Base-by-base conservation (phyloP, 2,113 vertebrate genomes). In the Tautogolabrus adspersus region DNA sequence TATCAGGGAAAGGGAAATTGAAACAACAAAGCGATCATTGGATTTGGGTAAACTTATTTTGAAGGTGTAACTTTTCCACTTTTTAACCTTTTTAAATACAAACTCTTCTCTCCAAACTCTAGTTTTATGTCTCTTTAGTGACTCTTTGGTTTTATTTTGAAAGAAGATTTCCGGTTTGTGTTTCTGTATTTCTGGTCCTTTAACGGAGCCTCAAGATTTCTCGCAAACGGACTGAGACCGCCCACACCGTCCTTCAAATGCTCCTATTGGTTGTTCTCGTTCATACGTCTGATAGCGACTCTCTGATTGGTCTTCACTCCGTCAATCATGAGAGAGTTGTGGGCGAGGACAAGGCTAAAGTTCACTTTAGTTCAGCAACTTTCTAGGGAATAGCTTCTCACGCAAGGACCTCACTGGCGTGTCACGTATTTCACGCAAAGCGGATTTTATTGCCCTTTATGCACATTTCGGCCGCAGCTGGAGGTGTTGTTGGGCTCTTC, bases 301-400 rank as follows among this genome's bases (percentile, higher is more conserved):
- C 34, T 74, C 2, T 80, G 64, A 89, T 88, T 90, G 83, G 87
- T 6, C 8, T 0, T 5, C 0, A 0, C 0, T 0, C 44, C 56
- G 55, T 60, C 84, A 58, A 0, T 87, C 80, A 79, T 6, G 22
- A 0, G 13, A 0, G 11, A 18, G 8, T 26, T 3, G 23, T 67
- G 76, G 75, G 64, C 67, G 55, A 57, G 49, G 46, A 75, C 68
- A 5, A 44, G 73, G 68, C 34, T 0, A 58, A 87, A 87, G 91
- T 88, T 92, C 67, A 44, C 4, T 0, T 6, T 0, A 87, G 87
- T 89, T 81, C 74, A 85, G 1, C 38, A 0, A 26, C 52, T 66
- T 42, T 77, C 67, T 58, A 87, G 77, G 75, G 75, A 85, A 65
- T 0, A 0, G 1, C 37, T 79, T 89, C 70, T 85, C 85, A 91